Percentiles rank a stretch among this genome's conserved stretches.
Evolutionary conservation across 1,140 invertebrate genomes (phyloP).

Genomic region (Leptopilina boulardi): DNA sequence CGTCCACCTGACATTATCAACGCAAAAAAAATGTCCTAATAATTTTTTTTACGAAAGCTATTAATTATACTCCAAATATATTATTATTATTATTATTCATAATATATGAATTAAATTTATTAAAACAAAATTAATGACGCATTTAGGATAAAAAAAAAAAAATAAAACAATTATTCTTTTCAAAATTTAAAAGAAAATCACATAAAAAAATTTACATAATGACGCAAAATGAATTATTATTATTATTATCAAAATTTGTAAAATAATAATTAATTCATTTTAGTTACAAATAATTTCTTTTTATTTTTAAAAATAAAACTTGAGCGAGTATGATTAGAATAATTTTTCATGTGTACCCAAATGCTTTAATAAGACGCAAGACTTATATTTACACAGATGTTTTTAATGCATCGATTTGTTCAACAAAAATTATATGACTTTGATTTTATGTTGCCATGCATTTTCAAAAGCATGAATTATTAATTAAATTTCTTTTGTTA

Average conservation of each 20-base stretch:
- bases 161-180: too few relatives aligned
- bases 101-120: not conserved
- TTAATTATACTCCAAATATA: constrained; percentile 50
- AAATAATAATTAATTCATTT: too few relatives aligned
- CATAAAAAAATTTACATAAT: too few relatives aligned
- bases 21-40: constrained; percentile 55
- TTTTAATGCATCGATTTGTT: not conserved
- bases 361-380: not conserved
- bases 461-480: constrained; percentile 3
- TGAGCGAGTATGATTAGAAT: not conserved
- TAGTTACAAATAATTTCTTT: not conserved
- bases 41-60: constrained; percentile 53
- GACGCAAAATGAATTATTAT: too few relatives aligned
- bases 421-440: not conserved
- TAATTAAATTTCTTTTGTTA: not conserved
- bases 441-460: not conserved
- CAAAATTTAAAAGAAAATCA: too few relatives aligned
- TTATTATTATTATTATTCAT: not conserved
- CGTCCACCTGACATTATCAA: constrained; percentile 46
- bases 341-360: not conserved
- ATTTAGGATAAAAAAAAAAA: too few relatives aligned
- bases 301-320: not conserved
- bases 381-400: not conserved
- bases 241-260: too few relatives aligned
- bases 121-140: too few relatives aligned